Evolutionary conservation across 2,888 invertebrate genomes (phyloP), one percentile per base, ranked within the genome.

Genomic region (Aethes cnicana): DNA sequence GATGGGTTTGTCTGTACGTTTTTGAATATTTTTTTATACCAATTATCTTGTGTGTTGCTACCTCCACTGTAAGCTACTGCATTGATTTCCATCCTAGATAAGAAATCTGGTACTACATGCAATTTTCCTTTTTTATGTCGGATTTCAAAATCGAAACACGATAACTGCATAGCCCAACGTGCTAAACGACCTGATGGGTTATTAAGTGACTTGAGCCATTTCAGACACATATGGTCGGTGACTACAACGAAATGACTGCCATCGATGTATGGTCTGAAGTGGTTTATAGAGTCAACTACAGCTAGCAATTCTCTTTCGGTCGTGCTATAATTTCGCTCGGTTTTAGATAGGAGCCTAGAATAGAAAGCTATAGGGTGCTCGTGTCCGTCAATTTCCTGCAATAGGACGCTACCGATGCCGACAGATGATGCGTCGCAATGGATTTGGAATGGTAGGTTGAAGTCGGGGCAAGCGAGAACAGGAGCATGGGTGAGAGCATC

Each of bases 221-320:
- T 33, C 1, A 36, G 8, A n/a, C 42, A 21, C 17, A 20, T 25
- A 25, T 42, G 49, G 18, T 49, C 42, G 8, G 42, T 41, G 1
- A 42, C 18, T 2, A 41, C 25, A 3, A 16, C 8, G 7, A 42
- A 49, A 2, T 17, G 23, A 16, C 14, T 17, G 4, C 49, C 49
- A 6, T 49, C 49, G 8, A 49, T 11, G 9, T 49, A 49, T 4
- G n/a, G 23, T 3, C 49, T 7, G 11, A 49, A 49, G 17, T 49
- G 32, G 6, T 42, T 41, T 1, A 49, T 14, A 7, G 49, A 21
- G 8, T 41, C 39, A 1, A 49, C 25, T 1, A 49, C 42, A 2
- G 35, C 35, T 11, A 41, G n/a, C 5, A 41, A 8, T 26, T 49
- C 49, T 12, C 35, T 14, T 12, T 49, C 42, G 3, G 35, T 42